Conservation (phyloP, 2,113 vertebrate genomes). For the Cyphomyrus discorhynchus region DNA sequence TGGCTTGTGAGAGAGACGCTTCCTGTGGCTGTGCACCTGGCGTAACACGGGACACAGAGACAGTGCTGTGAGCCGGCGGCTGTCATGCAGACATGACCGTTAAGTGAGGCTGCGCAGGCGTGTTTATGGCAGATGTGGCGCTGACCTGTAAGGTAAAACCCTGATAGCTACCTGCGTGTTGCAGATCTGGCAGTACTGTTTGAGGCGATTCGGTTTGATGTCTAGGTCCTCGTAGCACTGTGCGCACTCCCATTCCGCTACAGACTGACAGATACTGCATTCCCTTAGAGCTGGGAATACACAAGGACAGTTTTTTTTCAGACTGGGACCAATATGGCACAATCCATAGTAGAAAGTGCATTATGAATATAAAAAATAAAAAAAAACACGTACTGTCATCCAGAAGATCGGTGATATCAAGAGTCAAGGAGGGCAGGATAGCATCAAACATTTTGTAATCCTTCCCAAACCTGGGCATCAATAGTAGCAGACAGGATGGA, state of each 20-base stretch:
- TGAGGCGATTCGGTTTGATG: constrained; percentile 63
- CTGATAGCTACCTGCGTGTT: constrained; percentile 58
- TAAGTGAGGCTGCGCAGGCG: not conserved
- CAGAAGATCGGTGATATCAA: constrained; percentile 71
- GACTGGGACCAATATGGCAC: not conserved
- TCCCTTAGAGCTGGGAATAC: constrained; percentile 57
- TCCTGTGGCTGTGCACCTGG: constrained; percentile 69
- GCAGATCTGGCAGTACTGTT: constrained; percentile 70
- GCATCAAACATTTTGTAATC: constrained; percentile 76
- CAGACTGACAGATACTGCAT: constrained; percentile 69
- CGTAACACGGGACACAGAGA: not conserved
- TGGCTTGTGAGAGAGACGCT: constrained; percentile 53
- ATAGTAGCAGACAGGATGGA: constrained; percentile 71
- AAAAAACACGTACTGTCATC: constrained; percentile 56
- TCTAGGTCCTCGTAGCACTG: constrained; percentile 66
- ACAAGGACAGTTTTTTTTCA: not conserved
- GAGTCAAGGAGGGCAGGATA: constrained; percentile 60
- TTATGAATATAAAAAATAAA: not conserved
- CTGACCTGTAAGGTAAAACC: not conserved
- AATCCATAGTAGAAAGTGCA: not conserved
- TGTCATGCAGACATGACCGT: not conserved
- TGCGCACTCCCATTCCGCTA: constrained; percentile 65
- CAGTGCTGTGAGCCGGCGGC: not conserved
- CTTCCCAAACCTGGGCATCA: constrained; percentile 75
- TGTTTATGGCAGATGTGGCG: not conserved